A percentile compares a stretch with the other conserved stretches of the same genome.
Conservation (phyloP, 2,113 vertebrate species). For the Sterrhoptilus dennistouni region DNA sequence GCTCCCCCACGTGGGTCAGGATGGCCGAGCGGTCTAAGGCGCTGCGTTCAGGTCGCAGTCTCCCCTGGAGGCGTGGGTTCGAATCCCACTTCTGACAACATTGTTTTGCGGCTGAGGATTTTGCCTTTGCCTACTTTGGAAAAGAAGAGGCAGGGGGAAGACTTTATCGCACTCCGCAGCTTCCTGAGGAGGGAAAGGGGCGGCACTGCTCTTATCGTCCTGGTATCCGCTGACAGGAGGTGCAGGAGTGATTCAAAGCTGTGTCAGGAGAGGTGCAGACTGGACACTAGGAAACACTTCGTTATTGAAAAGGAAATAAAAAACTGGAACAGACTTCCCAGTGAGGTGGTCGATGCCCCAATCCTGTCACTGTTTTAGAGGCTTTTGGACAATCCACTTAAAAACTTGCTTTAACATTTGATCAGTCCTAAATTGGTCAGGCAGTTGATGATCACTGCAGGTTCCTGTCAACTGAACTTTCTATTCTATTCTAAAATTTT, state of each 20-base stretch:
- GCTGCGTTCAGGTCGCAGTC: constrained; percentile 79
- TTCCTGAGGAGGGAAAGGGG: background rate
- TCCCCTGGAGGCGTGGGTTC: constrained; percentile 75
- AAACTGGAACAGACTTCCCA: background rate
- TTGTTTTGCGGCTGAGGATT: rapidly evolving
- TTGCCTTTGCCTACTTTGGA: rapidly evolving
- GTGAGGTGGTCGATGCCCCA: rapidly evolving
- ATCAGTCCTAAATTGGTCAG: background rate
- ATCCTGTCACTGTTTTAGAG: background rate
- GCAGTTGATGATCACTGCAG: background rate
- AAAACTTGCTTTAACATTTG: background rate
- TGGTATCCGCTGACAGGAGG: rapidly evolving
- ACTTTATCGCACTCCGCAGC: rapidly evolving
- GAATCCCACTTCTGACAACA: constrained; percentile 21
- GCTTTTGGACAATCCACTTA: background rate
- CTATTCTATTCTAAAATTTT: background rate
- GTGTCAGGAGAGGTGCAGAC: rapidly evolving
- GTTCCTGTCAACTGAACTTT: background rate
- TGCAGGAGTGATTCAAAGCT: rapidly evolving
- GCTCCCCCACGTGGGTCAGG: rapidly evolving
- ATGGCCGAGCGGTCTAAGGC: constrained; percentile 82
- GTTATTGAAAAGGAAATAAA: background rate
- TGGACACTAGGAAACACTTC: rapidly evolving
- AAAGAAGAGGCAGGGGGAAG: rapidly evolving
- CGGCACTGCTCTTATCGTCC: no score